A percentile compares a stretch with the other conserved stretches of the same genome.
Evolutionary conservation across 1,140 invertebrate genomes (phyloP).

Genomic region (Trichogramma pretiosum): DNA sequence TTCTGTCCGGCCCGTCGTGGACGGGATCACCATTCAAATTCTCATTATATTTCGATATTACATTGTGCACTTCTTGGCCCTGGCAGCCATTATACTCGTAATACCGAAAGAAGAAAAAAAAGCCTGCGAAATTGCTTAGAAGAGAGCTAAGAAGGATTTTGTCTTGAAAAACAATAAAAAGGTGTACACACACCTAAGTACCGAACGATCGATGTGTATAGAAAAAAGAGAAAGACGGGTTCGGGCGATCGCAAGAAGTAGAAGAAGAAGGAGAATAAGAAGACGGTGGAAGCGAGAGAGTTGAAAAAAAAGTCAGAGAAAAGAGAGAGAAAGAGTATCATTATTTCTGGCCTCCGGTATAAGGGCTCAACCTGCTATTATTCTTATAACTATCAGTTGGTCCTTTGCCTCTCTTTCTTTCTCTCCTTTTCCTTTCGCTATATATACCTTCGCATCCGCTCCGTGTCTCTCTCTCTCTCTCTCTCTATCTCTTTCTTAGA

Average conservation of each 20-base stretch:
- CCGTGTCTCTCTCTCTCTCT: conserved; percentile 6
- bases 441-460: background rate
- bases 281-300: conserved; percentile 5
- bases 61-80: background rate
- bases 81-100: too few relatives aligned
- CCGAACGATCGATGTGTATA: too few relatives aligned
- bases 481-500: conserved; percentile 6
- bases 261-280: conserved; percentile 5
- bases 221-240: too few relatives aligned
- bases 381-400: conserved; percentile 19
- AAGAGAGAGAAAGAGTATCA: conserved; percentile 11
- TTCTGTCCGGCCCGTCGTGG: background rate
- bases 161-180: conserved; percentile 6
- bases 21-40: background rate
- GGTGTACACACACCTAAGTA: too few relatives aligned
- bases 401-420: background rate
- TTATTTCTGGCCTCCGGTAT: conserved; percentile 20
- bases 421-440: background rate
- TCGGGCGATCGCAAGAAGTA: background rate
- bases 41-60: background rate
- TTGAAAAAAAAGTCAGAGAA: background rate
- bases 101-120: too few relatives aligned
- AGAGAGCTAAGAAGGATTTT: background rate
- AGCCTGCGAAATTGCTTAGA: background rate
- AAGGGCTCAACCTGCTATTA: conserved; percentile 24